Evolutionary conservation across 2,113 vertebrate genomes (phyloP), one percentile per base, ranked within the genome.

Genomic region (Pterocles gutturalis): DNA sequence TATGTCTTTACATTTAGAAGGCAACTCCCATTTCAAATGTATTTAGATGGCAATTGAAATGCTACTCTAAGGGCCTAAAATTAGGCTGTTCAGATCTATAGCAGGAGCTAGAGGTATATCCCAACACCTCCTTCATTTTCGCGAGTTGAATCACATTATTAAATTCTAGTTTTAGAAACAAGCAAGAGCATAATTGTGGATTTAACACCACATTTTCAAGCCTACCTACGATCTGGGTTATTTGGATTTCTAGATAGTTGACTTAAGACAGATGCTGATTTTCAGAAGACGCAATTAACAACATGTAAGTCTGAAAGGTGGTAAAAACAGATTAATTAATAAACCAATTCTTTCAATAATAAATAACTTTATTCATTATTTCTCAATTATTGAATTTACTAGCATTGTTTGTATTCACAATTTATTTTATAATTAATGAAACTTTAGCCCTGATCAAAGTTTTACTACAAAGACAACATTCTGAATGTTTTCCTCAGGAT

Each of bases 151-250:
- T 76, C 8, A 43, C 2, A 4, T 48, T 43, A 85, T 65, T 85
- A 55, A 91, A 46, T 87, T 91, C 43, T 61, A 70, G 18, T 66
- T 95, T 94, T 86, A 69, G 72, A 95, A 94, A 92, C 6, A 84
- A 67, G 15, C 11, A 73, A 53, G 31, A 46, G 10, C 8, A 0
- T 41, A 91, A 60, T 3, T 28, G 15, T 18, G 12, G 15, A 58
- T 73, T 83, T 88, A 80, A 80, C 10, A 53, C 9, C 10, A 49
- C 9, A 43, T 86, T 93, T 88, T 90, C 51, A 77, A 70, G 36
- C 6, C 20, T 48, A 14, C 13, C 25, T 82, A 15, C 54, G 19
- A 71, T 80, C 45, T 76, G 10, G 8, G 9, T 48, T 85, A 77
- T 61, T 36, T 83, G 17, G 16, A 43, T 60, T 89, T 76, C 38